Conservation (phyloP, 2,888 invertebrate genomes). For the Endotricha flammealis region DNA sequence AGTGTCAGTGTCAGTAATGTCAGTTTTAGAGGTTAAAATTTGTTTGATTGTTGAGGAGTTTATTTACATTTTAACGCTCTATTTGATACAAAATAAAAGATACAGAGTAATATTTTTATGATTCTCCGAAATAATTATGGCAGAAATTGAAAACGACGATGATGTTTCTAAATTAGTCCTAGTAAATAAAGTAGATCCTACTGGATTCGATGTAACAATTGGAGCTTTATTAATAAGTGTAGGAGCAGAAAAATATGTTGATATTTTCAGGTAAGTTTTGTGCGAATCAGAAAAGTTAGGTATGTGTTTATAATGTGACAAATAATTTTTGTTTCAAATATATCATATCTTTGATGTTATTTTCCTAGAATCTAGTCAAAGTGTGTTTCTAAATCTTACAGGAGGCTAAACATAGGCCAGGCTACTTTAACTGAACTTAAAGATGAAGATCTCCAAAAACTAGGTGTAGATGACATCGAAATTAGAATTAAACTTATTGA, state of each 20-base stretch:
- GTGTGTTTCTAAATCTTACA: slow-evolving; percentile 19
- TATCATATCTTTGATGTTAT: too few species aligned
- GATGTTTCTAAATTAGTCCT: slow-evolving; percentile 19
- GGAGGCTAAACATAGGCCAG: slow-evolving; percentile 64
- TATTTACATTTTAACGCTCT: too few species aligned
- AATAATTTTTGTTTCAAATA: too few species aligned
- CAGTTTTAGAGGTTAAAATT: too few species aligned
- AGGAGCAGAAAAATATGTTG: slow-evolving; percentile 62
- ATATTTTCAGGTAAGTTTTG: slow-evolving; percentile 55
- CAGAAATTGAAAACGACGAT: slow-evolving; percentile 17
- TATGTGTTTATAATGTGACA: not conserved
- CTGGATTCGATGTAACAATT: slow-evolving; percentile 58
- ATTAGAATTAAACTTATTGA: slow-evolving; percentile 51
- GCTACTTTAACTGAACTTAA: slow-evolving; percentile 56
- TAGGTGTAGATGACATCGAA: slow-evolving; percentile 55
- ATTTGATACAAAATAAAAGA: too few species aligned
- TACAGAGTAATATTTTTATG: too few species aligned
- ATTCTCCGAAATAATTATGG: slow-evolving; percentile 22
- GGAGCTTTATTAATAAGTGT: slow-evolving; percentile 53
- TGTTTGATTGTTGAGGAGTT: too few species aligned
- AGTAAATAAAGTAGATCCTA: slow-evolving; percentile 46
- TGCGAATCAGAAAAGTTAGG: slow-evolving; percentile 3
- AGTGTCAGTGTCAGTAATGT: too few species aligned
- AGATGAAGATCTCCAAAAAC: slow-evolving; percentile 58
- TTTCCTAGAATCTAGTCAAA: too few species aligned